Base-by-base conservation (phyloP, 2,797 vertebrate species). In the Antrozous pallidus region DNA sequence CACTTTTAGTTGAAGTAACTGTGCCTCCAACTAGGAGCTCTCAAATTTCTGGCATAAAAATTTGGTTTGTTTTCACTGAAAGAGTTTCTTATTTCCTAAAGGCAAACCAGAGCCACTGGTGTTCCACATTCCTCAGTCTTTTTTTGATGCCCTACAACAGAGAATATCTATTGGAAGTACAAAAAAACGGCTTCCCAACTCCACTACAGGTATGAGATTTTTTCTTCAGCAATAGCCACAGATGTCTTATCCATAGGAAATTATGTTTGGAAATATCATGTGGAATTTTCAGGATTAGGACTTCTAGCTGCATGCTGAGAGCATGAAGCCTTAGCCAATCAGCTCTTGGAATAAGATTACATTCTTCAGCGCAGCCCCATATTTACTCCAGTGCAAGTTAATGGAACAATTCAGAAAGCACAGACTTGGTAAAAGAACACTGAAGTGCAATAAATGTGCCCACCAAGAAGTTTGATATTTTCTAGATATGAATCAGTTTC, bases 91-190 rank as follows among this genome's bases (percentile, higher is more conserved):
- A 22, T 33, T 81, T 91, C 5, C 0, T 71, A 2, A 97, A 99
- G 99, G 99, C 56, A 99, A 99, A 94, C 99, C 99, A 0, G 98
- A 99, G 56, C 98, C 99, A 0, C 97, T 99, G 97, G 98, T 99
- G 22, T 99, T 99, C 97, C 99, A 99, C 97, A 98, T 99, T 78
- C 99, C 99, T 3, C 99, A 99, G 97, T 97, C 98, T 11, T 99
- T 99, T 98, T 99, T 99, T 38, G 99, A 99, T 18, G 98, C 99
- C 0, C 98, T 99, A 61, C 99, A 99, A 97, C 99, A 99, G 96
- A 98, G 99, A 3, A 98, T 99, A 95, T 99, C 99, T 5, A 98
- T 98, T 18, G 99, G 99, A 24, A 99, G 98, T 73, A 97, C 98
- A 83, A 99, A 99, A 95, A 99, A 99, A 98, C 98, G 99, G 51